Conservation (phyloP, 2,797 vertebrate genomes). For the Gadopsis bispinosus region DNA sequence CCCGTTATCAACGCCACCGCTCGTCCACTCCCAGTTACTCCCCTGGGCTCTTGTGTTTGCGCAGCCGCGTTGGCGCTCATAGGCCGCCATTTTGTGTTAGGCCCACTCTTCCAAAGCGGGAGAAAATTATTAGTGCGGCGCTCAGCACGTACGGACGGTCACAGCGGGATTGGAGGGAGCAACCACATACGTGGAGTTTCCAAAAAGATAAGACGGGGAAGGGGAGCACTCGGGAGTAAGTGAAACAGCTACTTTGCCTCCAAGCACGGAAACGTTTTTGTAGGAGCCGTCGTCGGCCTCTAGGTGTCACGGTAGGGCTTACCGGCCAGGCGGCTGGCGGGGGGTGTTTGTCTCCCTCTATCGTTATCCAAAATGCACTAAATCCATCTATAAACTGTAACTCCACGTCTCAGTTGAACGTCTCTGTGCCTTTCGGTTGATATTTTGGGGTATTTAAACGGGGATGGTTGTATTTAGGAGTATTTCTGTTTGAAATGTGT, state of each 20-base stretch:
- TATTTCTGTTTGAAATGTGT: conserved; percentile 78
- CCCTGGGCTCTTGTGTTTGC: conserved; percentile 63
- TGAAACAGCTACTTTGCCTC: conserved; percentile 37
- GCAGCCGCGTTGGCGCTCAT: conserved; percentile 83
- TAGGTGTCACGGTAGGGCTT: conserved; percentile 99
- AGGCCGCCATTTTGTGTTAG: conserved; percentile 96
- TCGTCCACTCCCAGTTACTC: conserved; percentile 58
- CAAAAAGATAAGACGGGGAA: conserved; percentile 66
- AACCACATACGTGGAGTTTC: background rate
- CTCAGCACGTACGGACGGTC: conserved; percentile 64
- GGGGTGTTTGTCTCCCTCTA: conserved; percentile 99
- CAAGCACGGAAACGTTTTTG: conserved; percentile 89
- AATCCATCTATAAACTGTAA: conserved; percentile 86
- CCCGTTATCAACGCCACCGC: conserved; percentile 19
- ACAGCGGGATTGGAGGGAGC: conserved; percentile 37
- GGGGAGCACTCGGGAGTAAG: conserved; percentile 68
- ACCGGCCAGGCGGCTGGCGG: conserved; percentile 92
- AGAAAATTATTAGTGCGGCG: conserved; percentile 74
- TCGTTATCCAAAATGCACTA: conserved; percentile 91
- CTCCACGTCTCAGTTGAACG: conserved; percentile 72
- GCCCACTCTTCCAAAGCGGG: conserved; percentile 82
- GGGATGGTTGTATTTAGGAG: conserved; percentile 46
- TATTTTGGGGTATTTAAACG: conserved; percentile 54
- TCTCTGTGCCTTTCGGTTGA: conserved; percentile 56
- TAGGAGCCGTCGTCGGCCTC: conserved; percentile 98